These are phyloP conservation scores for Hemiprocne comata DNA, from an alignment of 2,113 vertebrate species.

Conservation along the genomic window DNA sequence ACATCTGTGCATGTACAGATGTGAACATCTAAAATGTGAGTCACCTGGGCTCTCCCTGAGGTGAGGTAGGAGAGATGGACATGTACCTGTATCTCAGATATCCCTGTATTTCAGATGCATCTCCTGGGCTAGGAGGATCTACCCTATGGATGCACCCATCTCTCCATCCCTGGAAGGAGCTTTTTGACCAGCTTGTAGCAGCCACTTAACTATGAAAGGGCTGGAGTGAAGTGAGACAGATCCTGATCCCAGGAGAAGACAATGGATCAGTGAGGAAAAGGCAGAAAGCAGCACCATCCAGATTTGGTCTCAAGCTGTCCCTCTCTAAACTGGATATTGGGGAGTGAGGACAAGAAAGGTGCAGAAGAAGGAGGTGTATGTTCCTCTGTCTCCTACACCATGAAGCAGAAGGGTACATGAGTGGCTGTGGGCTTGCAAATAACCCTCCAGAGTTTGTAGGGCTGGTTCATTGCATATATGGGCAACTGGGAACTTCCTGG, in stretches of 20 bases:
- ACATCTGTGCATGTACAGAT: neutral
- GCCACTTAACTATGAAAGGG: neutral
- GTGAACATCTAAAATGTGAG: neutral
- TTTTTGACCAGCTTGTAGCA: neutral
- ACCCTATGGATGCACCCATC: neutral
- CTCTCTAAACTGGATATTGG: neutral
- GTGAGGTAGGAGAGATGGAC: neutral
- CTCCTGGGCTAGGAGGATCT: neutral
- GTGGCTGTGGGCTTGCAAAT: neutral
- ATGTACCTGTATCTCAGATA: neutral
- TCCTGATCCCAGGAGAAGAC: neutral
- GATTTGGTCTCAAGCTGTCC: neutral
- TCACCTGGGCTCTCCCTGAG: too few species aligned
- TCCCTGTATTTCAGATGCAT: neutral
- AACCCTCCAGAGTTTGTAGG: neutral
- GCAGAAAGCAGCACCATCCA: neutral
- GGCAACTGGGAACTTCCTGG: accelerated
- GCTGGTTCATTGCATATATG: neutral
- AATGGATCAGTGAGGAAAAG: neutral
- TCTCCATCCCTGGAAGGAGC: neutral
- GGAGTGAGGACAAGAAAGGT: neutral
- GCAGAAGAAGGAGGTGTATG: neutral
- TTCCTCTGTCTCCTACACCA: neutral
- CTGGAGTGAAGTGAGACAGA: neutral
- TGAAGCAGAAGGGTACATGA: neutral